These are phyloP conservation scores for Mimas tiliae DNA, from an alignment of 2,888 invertebrate genomes.

Conservation along the genomic window DNA sequence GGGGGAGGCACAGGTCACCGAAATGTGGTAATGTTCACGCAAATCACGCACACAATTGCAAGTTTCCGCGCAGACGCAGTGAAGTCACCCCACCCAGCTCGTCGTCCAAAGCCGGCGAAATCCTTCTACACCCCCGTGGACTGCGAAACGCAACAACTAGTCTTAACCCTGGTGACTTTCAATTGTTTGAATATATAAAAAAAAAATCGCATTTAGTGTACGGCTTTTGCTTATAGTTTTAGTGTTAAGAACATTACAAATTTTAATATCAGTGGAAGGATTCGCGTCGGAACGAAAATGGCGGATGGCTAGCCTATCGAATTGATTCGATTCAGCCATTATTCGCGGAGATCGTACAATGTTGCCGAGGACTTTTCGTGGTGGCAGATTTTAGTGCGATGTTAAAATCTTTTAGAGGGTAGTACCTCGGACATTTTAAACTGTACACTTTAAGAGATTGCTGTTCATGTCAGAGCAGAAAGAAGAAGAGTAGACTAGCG, in stretches of 20 bases:
- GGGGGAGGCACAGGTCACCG: conserved; percentile 54
- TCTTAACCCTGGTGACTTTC: conserved; percentile 52
- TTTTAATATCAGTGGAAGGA: conserved; percentile 28
- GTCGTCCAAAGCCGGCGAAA: conserved; percentile 75
- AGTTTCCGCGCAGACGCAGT: conserved; percentile 73
- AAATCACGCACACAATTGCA: conserved; percentile 68
- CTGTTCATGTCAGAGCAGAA: conserved; percentile 79
- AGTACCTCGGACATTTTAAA: conserved; percentile 51
- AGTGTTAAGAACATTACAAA: conserved; percentile 38
- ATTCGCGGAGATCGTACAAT: conserved; percentile 45
- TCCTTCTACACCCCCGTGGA: conserved; percentile 76
- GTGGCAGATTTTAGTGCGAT: conserved; percentile 55
- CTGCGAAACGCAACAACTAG: conserved; percentile 77
- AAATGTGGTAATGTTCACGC: conserved; percentile 62
- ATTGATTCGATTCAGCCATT: conserved; percentile 27
- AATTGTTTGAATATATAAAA: conserved; percentile 43
- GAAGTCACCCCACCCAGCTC: conserved; percentile 72
- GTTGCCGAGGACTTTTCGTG: conserved; percentile 59
- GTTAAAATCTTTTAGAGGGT: conserved; percentile 64
- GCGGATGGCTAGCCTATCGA: conserved; percentile 52
- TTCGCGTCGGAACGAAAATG: conserved; percentile 61
- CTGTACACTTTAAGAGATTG: conserved; percentile 68
- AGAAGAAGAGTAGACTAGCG: conserved; percentile 71
- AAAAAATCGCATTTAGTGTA: conserved; percentile 46
- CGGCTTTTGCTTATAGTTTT: conserved; percentile 37